Conservation (phyloP, 1,140 invertebrate species). For the Bursaphelenchus mucronatus region DNA sequence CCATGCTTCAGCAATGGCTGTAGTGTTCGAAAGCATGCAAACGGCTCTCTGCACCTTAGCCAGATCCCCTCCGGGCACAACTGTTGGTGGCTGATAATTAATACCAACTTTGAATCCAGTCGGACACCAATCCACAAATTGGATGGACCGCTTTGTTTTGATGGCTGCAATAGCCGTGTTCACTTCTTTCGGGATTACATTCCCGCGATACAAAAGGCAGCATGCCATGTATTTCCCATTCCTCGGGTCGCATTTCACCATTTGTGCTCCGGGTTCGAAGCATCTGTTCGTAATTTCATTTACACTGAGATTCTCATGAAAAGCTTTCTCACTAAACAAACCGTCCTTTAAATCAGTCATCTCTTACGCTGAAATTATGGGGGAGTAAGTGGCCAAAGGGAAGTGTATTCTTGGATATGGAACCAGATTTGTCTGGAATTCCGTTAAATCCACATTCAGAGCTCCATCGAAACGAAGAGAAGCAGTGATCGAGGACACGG, state of each 20-base stretch:
- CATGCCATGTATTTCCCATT: slow-evolving; percentile 55
- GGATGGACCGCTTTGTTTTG: slow-evolving; percentile 28
- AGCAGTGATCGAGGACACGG: slow-evolving; percentile 79
- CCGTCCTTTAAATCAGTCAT: not conserved
- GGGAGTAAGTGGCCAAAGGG: slow-evolving; percentile 61
- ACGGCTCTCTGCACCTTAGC: slow-evolving; percentile 13
- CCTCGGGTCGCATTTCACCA: slow-evolving; percentile 69
- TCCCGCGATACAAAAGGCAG: slow-evolving; percentile 71
- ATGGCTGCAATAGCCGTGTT: slow-evolving; percentile 38
- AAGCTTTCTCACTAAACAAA: slow-evolving; percentile 65
- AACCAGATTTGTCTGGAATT: slow-evolving; percentile 82
- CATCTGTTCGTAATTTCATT: slow-evolving; percentile 76
- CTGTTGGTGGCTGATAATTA: slow-evolving; percentile 7
- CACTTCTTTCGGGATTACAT: slow-evolving; percentile 70
- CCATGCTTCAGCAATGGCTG: slow-evolving; percentile 71
- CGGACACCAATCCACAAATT: slow-evolving; percentile 45
- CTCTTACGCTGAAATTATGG: slow-evolving; percentile 54
- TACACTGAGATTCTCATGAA: slow-evolving; percentile 73
- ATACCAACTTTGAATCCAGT: slow-evolving; percentile 31
- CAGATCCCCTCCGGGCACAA: slow-evolving; percentile 13
- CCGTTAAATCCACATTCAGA: slow-evolving; percentile 79
- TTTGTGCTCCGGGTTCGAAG: slow-evolving; percentile 77
- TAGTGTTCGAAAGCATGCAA: slow-evolving; percentile 23
- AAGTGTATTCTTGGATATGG: slow-evolving; percentile 79
- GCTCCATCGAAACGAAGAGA: slow-evolving; percentile 83